Evolutionary conservation across 2,113 vertebrate genomes (phyloP).

Genomic region (Uria aalge): DNA sequence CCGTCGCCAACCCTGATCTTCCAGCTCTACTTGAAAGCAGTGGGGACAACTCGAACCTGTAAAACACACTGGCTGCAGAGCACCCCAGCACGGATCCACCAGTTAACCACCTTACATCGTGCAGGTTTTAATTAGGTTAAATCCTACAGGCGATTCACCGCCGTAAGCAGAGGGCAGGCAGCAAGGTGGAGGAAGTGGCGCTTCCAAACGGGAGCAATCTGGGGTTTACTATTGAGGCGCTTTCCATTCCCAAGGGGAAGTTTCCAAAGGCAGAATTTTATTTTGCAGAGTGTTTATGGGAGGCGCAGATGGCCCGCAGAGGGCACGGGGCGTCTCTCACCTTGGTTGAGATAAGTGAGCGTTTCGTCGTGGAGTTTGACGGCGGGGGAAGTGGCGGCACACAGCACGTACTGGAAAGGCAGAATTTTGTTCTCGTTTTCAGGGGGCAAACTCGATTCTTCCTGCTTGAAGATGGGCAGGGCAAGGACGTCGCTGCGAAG

Average conservation of each 20-base stretch:
- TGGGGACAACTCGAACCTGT: not conserved
- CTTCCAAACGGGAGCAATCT: not conserved
- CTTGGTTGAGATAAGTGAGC: constrained; percentile 99
- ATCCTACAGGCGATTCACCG: not conserved
- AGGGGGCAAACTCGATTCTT: constrained; percentile 90
- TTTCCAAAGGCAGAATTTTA: not conserved
- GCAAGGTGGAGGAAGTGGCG: rapidly evolving
- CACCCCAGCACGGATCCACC: rapidly evolving
- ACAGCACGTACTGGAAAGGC: constrained; percentile 97
- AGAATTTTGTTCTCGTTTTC: constrained; percentile 92
- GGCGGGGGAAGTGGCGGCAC: constrained; percentile 94
- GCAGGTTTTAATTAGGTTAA: not conserved
- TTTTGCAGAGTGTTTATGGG: rapidly evolving
- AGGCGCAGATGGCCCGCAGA: rapidly evolving
- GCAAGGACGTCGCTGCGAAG: constrained; percentile 89
- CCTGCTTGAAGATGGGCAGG: constrained; percentile 98
- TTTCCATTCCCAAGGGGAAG: not conserved
- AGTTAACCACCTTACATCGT: rapidly evolving
- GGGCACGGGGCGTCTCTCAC: constrained; percentile 60
- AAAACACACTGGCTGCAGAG: not conserved
- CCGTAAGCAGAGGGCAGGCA: not conserved
- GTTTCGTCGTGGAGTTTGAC: constrained; percentile 98
- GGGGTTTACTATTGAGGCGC: rapidly evolving
- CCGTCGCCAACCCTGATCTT: not conserved
- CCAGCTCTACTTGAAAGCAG: not conserved